phyloP scores from a whole-genome alignment of 1,140 invertebrate species.

The Aethina tumida region DNA sequence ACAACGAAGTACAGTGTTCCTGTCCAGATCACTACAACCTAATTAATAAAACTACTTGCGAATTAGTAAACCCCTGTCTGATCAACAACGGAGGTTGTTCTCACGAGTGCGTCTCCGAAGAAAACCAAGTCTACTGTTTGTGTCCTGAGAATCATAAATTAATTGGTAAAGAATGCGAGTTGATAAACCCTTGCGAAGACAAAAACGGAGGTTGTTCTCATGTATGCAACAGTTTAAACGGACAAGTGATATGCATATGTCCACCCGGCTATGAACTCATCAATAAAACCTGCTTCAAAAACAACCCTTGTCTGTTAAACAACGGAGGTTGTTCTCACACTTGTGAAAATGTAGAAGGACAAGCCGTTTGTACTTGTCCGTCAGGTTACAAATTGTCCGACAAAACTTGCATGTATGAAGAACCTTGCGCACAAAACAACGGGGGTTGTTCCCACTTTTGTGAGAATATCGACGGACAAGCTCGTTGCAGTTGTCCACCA shows the following conservation, averaged over 20 bases:
- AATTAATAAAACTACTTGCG: conserved; percentile 47
- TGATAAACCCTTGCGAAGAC: conserved; percentile 39
- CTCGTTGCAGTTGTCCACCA: conserved; percentile 38
- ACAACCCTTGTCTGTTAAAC: conserved; percentile 38
- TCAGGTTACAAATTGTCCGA: conserved; percentile 22
- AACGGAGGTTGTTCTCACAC: conserved; percentile 57
- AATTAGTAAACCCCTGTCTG: conserved; percentile 57
- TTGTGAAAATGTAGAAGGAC: conserved; percentile 53
- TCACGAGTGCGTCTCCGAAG: conserved; percentile 39
- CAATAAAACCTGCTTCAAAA: conserved; percentile 33
- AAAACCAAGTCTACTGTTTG: conserved; percentile 45
- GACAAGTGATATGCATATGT: conserved; percentile 21
- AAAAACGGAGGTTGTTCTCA: conserved; percentile 50
- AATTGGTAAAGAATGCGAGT: conserved; percentile 37
- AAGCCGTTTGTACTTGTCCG: conserved; percentile 32
- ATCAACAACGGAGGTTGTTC: conserved; percentile 54
- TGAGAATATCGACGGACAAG: conserved; percentile 18
- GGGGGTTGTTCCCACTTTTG: conserved; percentile 39
- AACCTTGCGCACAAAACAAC: conserved; percentile 38
- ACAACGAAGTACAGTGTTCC: conserved; percentile 39
- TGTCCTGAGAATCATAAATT: conserved; percentile 49
- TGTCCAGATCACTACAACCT: conserved; percentile 40
- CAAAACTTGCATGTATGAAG: conserved; percentile 36
- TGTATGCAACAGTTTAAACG: conserved; percentile 22
- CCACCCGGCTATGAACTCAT: conserved; percentile 21